These are phyloP conservation scores for Vireo griseus DNA, from an alignment of 2,797 vertebrate genomes.

Conservation along the genomic window DNA sequence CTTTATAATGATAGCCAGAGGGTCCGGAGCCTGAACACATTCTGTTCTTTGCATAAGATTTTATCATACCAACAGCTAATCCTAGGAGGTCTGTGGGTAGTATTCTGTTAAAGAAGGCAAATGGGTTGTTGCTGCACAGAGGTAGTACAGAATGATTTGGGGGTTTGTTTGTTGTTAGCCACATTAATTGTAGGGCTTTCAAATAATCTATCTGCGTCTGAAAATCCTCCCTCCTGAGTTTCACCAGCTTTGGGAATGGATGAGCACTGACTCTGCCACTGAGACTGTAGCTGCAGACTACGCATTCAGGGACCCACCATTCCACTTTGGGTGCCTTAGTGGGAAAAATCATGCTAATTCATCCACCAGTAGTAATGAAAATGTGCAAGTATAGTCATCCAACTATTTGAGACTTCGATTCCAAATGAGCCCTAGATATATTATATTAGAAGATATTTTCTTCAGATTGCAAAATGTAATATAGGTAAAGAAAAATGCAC, in stretches of 20 bases:
- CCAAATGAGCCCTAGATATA: not conserved
- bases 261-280: fast-evolving
- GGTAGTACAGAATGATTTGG: not conserved
- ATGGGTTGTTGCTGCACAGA: not conserved
- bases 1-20: not conserved
- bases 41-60: not conserved
- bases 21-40: not conserved
- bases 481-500: not conserved
- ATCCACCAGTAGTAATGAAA: not conserved
- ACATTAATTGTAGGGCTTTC: not conserved
- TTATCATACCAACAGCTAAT: not conserved
- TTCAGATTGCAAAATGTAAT: not conserved
- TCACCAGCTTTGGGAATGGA: not conserved
- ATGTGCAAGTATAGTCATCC: not conserved
- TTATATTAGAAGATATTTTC: not conserved
- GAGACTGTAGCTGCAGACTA: not conserved
- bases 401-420: not conserved
- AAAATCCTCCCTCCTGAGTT: not conserved
- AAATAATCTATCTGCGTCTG: not conserved
- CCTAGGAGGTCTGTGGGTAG: not conserved
- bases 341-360: fast-evolving
- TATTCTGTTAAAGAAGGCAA: not conserved
- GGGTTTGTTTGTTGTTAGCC: not conserved
- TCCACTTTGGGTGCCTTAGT: not conserved
- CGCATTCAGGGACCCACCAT: fast-evolving